phyloP scores from a whole-genome alignment of 2,797 vertebrate species.

The Siniperca scherzeri region DNA sequence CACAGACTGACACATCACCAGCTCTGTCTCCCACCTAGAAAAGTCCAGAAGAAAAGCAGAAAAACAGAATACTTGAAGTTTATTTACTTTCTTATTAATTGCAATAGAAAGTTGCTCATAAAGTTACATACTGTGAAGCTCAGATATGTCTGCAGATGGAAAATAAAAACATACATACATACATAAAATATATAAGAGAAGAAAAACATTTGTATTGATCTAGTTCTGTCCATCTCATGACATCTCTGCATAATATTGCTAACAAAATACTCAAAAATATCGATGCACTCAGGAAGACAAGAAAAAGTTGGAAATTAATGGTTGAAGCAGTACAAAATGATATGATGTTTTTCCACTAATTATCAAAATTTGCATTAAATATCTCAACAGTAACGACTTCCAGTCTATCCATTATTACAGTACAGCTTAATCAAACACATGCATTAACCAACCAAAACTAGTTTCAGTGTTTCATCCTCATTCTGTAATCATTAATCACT shows the following conservation, averaged over 20 bases:
- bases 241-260: not conserved
- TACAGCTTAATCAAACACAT: not conserved
- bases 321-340: not conserved
- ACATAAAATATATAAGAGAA: not conserved
- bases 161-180: not conserved
- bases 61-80: not conserved
- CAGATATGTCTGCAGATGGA: not conserved
- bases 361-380: not conserved
- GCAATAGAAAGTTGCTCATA: not conserved
- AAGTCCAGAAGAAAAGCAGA: not conserved
- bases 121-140: not conserved
- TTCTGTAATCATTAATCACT: constrained; percentile 57
- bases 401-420: not conserved
- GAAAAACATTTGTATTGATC: not conserved
- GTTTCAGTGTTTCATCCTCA: not conserved
- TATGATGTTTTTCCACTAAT: not conserved
- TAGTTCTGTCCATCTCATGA: not conserved
- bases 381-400: not conserved
- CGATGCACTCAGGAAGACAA: too few relatives aligned
- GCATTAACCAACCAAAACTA: not conserved
- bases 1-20: constrained; percentile 89
- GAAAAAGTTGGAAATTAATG: not conserved
- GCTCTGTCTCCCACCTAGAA: constrained; percentile 87
- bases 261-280: not conserved
- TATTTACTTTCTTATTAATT: not conserved